These are phyloP conservation scores for Diphyllodes magnificus DNA, from an alignment of 2,113 vertebrate genomes.

Conservation along the genomic window DNA sequence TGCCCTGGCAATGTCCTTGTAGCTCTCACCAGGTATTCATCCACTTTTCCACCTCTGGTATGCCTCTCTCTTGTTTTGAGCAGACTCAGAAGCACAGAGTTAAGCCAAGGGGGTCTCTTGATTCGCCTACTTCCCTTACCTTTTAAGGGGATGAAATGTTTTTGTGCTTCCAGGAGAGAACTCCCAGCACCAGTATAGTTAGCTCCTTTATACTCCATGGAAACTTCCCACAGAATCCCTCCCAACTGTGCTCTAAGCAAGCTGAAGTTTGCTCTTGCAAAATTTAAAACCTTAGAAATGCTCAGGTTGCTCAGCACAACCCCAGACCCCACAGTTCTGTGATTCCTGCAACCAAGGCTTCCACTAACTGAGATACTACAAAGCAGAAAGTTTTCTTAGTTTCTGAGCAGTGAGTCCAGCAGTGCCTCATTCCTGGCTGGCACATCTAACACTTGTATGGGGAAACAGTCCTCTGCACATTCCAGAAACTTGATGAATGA, in stretches of 20 bases:
- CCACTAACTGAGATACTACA: not conserved
- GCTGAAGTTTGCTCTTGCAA: not conserved
- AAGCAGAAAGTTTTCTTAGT: not conserved
- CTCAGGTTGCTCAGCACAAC: not conserved
- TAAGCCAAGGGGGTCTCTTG: not conserved
- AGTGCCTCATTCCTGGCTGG: not conserved
- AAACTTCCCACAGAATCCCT: not conserved
- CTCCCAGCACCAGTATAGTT: not conserved
- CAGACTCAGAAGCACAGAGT: not conserved
- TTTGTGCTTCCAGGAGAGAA: not conserved
- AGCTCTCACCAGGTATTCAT: not conserved
- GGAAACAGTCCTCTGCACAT: not conserved
- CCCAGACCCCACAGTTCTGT: not conserved
- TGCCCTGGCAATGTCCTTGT: not conserved
- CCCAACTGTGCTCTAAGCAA: not conserved
- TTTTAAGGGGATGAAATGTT: not conserved
- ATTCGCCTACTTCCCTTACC: not conserved
- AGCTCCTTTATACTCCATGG: not conserved
- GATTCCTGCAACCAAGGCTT: not conserved
- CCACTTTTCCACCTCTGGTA: not conserved
- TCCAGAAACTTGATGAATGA: not conserved
- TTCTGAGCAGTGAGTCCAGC: not conserved
- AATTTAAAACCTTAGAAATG: not conserved
- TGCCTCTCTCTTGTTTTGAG: not conserved
- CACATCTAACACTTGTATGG: not conserved